Percentiles rank a stretch among this genome's conserved stretches.
Conservation (phyloP, 2,797 vertebrate species). For the Cyclopterus lumpus region DNA sequence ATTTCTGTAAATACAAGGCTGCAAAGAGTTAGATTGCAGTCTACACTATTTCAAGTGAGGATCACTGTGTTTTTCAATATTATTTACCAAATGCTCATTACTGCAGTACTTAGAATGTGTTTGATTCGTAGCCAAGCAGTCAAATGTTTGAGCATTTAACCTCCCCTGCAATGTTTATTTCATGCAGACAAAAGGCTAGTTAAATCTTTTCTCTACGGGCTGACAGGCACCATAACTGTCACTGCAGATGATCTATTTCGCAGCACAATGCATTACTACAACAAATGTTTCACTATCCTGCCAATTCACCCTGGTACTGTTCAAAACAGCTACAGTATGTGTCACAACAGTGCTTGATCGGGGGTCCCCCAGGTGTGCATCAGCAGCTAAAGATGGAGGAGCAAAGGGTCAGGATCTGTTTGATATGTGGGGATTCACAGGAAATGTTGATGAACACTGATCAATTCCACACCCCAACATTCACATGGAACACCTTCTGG, state of each 20-base stretch:
- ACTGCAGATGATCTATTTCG: constrained; percentile 74
- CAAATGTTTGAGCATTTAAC: constrained; percentile 77
- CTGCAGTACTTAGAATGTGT: constrained; percentile 43
- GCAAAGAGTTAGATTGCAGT: constrained; percentile 11
- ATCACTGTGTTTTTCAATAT: constrained; percentile 19
- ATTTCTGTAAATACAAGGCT: constrained; percentile 27
- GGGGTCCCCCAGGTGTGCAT: constrained; percentile 79
- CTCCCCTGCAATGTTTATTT: constrained; percentile 77
- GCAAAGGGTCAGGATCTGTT: constrained; percentile 83
- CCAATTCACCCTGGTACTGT: constrained; percentile 65
- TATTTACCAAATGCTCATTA: constrained; percentile 55
- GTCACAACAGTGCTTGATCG: constrained; percentile 72
- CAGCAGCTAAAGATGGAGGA: constrained; percentile 82
- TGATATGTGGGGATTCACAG: constrained; percentile 84
- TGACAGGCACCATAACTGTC: constrained; percentile 79
- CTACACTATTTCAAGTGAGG: neutral
- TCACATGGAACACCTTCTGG: constrained; percentile 85
- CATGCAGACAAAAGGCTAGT: constrained; percentile 78
- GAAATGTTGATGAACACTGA: constrained; percentile 86
- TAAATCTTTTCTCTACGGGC: constrained; percentile 71
- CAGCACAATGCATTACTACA: constrained; percentile 70
- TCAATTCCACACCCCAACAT: constrained; percentile 86
- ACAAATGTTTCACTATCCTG: constrained; percentile 77
- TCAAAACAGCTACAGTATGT: constrained; percentile 74
- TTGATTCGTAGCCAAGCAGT: constrained; percentile 67